Evolutionary conservation across 2,888 invertebrate species (phyloP), one percentile per base, ranked within the genome.

Genomic region (Bedellia somnulentella): DNA sequence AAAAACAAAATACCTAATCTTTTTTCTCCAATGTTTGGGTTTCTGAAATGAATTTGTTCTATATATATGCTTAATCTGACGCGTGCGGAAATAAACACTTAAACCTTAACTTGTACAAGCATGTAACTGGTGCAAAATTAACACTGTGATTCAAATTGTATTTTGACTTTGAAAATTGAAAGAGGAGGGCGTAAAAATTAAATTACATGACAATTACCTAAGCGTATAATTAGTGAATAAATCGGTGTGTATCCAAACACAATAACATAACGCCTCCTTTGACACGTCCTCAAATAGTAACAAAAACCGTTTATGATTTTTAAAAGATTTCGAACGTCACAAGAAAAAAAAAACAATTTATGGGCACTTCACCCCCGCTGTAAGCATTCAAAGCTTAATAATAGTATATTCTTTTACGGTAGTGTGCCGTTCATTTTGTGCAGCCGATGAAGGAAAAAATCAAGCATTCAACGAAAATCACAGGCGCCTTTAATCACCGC

Each of bases 401-500:
- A 75, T 75, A 75, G 75, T 75, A 73, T 70, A 75, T 73, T 73
- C 75, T 75, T 73, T 73, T 71, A 73, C 73, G 66, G 75, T 75
- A 73, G 75, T 75, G 62, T 70, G 67, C 64, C 63, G 62, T 68
- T 63, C 56, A 62, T 63, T 62, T 60, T 64, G 61, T 64, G 62
- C 50, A 53, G 56, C 57, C 70, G 66, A 64, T 59, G 68, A 67
- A 44, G 44, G 41, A 48, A 58, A 71, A 71, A 67, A 31, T 64
- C 70, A 73, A 56, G 59, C 55, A 73, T 73, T 71, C 68, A 68
- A 64, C 67, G 57, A 66, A 71, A 70, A 67, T 71, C 73, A 66
- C 66, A 75, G 75, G 75, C 75, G 75, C 75, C 75, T 71, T 68
- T 75, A 75, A 75, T 75, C 75, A 75, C 71, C 64, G 57, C 70